Evolutionary conservation across 1,140 invertebrate genomes (phyloP), one percentile per base, ranked within the genome.

Genomic region (Lasaia peninsularis): DNA sequence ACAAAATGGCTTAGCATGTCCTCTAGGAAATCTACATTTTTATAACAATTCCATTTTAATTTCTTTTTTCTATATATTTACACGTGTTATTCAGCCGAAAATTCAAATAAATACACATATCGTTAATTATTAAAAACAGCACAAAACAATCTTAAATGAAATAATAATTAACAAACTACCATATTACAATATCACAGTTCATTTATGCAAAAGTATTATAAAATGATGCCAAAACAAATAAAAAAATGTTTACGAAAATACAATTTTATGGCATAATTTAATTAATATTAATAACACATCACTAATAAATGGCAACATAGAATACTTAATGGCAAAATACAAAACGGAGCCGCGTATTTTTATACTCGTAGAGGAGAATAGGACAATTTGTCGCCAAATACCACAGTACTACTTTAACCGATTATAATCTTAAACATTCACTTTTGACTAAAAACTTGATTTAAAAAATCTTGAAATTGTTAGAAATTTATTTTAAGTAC

Each of bases 101-200:
- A 67, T 61, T 63, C 32, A 62, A 60, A 57, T 59, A 64, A 67
- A 67, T 65, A 56, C 56, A 56, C 52, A 63, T 56, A 40, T 48
- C 16, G 32, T 37, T 71, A 56, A 58, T 65, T 60, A 68, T 68
- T 61, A 63, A 73, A 75, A 75, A 80, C 69, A 75, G 74, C 73
- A 69, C 67, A 62, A 69, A 65, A 67, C 67, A 73, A 79, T 67
- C 73, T 75, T 75, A 78, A 74, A 79, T 72, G 78, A 86, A 79
- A 75, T 69, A 76, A 80, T 80, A 84, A 80, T 83, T 78, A 87
- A 86, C 65, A 75, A 81, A 83, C 81, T 87, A 87, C 72, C 72
- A 75, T 78, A 76, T 71, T 85, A 78, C 68, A 73, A 88, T 88
- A 88, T 88, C 85, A 88, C 85, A 88, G 85, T 86, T 88, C 80